phyloP scores from a whole-genome alignment of 2,888 invertebrate genomes.

The Lathronympha strigana region DNA sequence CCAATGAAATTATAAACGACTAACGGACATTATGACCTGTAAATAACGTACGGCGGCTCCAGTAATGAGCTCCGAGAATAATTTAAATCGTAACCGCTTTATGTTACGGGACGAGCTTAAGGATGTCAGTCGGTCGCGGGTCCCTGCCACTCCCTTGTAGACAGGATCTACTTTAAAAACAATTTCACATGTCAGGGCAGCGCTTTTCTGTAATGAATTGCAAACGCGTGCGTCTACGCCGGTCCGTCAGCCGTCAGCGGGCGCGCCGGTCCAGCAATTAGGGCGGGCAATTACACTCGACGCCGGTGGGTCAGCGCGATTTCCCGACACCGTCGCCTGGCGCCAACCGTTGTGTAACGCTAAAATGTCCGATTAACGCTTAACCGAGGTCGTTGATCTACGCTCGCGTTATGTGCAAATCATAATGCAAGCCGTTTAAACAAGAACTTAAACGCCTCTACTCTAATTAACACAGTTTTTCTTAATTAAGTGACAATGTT shows the following conservation, averaged over 20 bases:
- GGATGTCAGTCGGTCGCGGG: constrained; percentile 66
- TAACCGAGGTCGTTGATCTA: constrained; percentile 78
- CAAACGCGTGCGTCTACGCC: constrained; percentile 61
- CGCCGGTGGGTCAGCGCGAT: constrained; percentile 80
- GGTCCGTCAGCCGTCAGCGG: constrained; percentile 63
- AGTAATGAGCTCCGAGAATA: constrained; percentile 53
- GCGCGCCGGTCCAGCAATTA: constrained; percentile 64
- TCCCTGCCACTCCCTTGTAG: constrained; percentile 66
- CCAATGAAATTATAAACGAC: constrained; percentile 39
- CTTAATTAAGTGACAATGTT: constrained; percentile 37
- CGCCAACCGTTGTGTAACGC: constrained; percentile 80
- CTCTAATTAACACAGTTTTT: constrained; percentile 35
- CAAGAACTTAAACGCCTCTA: constrained; percentile 28
- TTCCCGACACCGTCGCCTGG: constrained; percentile 76
- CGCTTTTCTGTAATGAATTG: constrained; percentile 69
- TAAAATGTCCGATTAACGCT: constrained; percentile 67
- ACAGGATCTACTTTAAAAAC: constrained; percentile 76
- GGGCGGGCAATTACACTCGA: constrained; percentile 78
- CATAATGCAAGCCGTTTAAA: constrained; percentile 54
- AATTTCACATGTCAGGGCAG: constrained; percentile 71
- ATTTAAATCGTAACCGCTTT: constrained; percentile 43
- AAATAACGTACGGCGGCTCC: constrained; percentile 50
- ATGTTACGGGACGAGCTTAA: constrained; percentile 52
- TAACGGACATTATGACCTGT: constrained; percentile 58
- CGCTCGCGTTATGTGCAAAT: constrained; percentile 57